phyloP scores from a whole-genome alignment of 2,113 vertebrate species.

The Lagopus muta region DNA sequence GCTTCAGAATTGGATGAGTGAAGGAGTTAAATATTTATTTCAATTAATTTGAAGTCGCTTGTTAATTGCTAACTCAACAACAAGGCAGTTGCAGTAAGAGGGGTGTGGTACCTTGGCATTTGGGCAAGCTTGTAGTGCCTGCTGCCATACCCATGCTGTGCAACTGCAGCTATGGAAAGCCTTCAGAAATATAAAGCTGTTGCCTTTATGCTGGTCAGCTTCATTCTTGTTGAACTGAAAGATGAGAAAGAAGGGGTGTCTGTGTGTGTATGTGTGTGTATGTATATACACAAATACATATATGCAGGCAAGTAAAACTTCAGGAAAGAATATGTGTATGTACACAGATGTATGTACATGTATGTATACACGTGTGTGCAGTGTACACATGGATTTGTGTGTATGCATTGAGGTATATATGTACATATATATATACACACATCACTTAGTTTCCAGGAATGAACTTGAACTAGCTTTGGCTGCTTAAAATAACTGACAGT shows the following conservation, averaged over 20 bases:
- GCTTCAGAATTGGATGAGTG: neutral
- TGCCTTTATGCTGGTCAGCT: neutral
- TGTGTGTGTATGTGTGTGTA: rapidly evolving
- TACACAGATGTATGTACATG: rapidly evolving
- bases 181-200: conserved; percentile 24
- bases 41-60: neutral
- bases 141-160: neutral
- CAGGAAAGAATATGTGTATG: neutral
- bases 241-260: neutral
- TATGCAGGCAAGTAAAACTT: neutral
- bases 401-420: rapidly evolving
- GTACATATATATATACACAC: rapidly evolving
- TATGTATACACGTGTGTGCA: neutral
- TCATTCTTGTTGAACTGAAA: neutral
- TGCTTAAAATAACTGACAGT: neutral
- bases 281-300: neutral
- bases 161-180: neutral
- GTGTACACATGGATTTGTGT: neutral
- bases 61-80: conserved; percentile 38
- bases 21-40: conserved; percentile 14
- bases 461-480: neutral
- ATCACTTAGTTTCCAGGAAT: neutral
- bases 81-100: neutral
- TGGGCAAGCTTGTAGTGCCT: neutral
- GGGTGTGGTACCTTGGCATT: conserved; percentile 48